phyloP scores from a whole-genome alignment of 2,113 vertebrate species.

The Illadopsis cleaveri region DNA sequence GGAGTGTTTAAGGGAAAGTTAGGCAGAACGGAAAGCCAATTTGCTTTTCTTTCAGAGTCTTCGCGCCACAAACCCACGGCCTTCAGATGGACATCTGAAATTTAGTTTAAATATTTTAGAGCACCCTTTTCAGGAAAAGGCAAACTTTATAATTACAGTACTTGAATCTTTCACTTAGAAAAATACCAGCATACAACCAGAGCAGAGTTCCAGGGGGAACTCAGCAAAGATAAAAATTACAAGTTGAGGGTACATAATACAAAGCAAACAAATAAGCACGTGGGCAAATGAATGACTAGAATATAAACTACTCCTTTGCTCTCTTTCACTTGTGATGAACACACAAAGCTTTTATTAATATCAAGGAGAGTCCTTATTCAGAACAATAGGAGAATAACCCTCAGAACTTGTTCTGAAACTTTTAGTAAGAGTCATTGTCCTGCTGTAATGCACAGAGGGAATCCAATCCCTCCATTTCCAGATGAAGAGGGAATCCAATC shows the following conservation, averaged over 20 bases:
- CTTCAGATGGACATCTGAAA: background rate
- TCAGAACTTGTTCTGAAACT: background rate
- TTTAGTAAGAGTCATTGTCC: background rate
- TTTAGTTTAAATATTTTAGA: background rate
- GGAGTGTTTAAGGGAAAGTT: background rate
- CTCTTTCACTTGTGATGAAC: background rate
- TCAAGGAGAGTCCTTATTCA: background rate
- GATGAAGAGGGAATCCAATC: background rate
- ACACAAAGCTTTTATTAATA: background rate
- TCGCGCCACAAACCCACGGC: background rate
- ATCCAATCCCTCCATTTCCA: background rate
- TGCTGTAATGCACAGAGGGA: background rate
- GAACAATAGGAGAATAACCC: background rate
- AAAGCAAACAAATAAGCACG: fast-evolving
- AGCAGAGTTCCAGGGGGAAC: background rate
- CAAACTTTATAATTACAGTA: background rate
- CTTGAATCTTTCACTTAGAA: background rate
- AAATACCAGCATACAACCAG: background rate
- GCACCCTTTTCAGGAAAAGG: background rate
- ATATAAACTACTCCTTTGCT: background rate
- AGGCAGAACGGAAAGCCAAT: background rate
- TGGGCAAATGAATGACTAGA: background rate
- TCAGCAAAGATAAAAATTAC: background rate
- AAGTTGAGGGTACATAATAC: background rate
- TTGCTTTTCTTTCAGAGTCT: background rate